Base-by-base conservation (phyloP, 1,140 invertebrate species). In the Drosophila nigrodunni region DNA sequence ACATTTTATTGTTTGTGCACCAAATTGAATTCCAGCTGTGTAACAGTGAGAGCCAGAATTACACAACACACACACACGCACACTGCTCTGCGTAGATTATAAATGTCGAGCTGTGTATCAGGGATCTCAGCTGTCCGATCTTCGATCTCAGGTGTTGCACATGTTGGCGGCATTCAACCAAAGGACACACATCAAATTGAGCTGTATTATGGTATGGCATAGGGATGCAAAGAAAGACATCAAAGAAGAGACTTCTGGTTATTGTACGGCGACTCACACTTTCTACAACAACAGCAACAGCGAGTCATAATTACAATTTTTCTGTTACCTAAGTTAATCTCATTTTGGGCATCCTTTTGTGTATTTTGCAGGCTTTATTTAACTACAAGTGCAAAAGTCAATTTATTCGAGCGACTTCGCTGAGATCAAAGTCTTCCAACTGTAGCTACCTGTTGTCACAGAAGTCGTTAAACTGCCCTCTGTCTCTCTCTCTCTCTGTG, bases 11-110 rank as follows among this genome's bases (percentile, higher is more conserved):
- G 85, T 87, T 30, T 87, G 74, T 72, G 57, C 72, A 71, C 64
- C 77, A 70, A 88, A 89, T 89, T 85, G 85, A 89, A 89, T 81
- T 88, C 85, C 85, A 74, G 86, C 85, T 88, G 85, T 46, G 85
- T 75, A 60, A 77, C 49, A 50, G 61, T 30, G 25, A 30, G 25
- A 30, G 4, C 25, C 25, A 30, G 25, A 30, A 30, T 30, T 30
- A 30, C 25, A 30, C 25, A 30, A 30, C 25, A 30, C 25, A 30
- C 21, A 30, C 47, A 44, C 39, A 54, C 59, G 72, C 65, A 76
- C 43, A 72, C 67, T 66, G 67, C 41, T 66, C 60, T n/a, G n/a
- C 21, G 43, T 61, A 60, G 65, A 74, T 55, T 60, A 57, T 61
- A 59, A 54, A 50, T 37, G 30, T 34, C 44, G 39, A 39, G 35